These are phyloP conservation scores for Ichneumoninae sp. DNA, from an alignment of 2,888 invertebrate genomes.

Conservation along the genomic window DNA sequence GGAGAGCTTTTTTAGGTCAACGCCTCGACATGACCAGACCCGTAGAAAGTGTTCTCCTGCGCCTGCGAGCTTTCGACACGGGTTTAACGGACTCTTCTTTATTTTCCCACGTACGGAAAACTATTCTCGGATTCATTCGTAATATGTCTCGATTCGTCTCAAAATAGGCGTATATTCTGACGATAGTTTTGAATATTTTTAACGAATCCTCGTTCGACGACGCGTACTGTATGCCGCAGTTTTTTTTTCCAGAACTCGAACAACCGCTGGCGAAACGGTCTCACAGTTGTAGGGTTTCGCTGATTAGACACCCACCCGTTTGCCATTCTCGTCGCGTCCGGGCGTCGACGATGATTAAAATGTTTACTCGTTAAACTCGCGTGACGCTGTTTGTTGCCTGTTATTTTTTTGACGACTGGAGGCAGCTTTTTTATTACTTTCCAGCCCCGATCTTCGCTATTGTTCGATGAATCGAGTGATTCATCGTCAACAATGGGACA, in stretches of 20 bases:
- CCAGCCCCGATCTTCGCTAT: slow-evolving; percentile 2
- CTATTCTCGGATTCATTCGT: no score
- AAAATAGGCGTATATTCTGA: no score
- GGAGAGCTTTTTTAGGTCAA: slow-evolving; percentile 41
- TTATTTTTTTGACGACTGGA: slow-evolving; percentile 16
- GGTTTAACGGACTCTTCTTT: not conserved
- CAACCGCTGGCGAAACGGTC: slow-evolving; percentile 13
- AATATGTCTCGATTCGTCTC: not conserved
- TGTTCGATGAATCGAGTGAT: slow-evolving; percentile 12
- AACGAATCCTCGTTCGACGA: not conserved
- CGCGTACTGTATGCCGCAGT: not conserved
- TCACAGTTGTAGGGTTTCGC: slow-evolving; percentile 40
- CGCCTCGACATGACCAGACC: slow-evolving; percentile 3
- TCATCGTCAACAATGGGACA: slow-evolving; percentile 6
- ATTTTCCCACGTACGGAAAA: no score
- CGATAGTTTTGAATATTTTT: not conserved
- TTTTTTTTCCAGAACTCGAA: not conserved
- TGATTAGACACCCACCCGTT: slow-evolving; percentile 26
- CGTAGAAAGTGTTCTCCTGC: not conserved
- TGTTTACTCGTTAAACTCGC: slow-evolving; percentile 44
- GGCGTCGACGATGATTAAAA: slow-evolving; percentile 39
- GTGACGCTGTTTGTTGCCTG: slow-evolving; percentile 35
- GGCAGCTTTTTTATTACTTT: not conserved
- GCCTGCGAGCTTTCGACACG: not conserved
- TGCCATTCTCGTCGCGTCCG: not conserved